Conservation (phyloP, 2,113 vertebrate species). For the Dipodomys stephensi region DNA sequence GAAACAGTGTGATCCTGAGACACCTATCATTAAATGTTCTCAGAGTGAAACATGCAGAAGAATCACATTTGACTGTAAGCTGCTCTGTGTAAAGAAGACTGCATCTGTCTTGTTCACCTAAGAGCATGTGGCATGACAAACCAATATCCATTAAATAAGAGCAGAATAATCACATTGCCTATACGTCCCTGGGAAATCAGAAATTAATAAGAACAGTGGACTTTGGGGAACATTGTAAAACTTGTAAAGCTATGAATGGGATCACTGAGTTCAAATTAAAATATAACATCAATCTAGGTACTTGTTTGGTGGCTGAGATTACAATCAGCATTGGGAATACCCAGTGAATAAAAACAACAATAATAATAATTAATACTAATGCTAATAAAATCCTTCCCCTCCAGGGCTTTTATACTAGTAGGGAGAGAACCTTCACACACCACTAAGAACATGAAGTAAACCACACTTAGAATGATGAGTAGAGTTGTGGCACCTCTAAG, state of each 20-base stretch:
- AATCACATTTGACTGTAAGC: neutral
- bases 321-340: neutral
- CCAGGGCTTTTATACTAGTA: fast-evolving
- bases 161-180: neutral
- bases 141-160: neutral
- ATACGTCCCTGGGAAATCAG: neutral
- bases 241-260: neutral
- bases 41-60: neutral
- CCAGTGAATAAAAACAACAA: neutral
- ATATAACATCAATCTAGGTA: neutral
- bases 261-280: neutral
- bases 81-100: neutral
- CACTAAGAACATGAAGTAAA: neutral
- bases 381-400: neutral
- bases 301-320: neutral
- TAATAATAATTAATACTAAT: too few relatives aligned
- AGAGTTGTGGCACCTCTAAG: neutral
- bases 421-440: neutral
- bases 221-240: neutral
- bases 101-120: neutral
- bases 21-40: neutral
- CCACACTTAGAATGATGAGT: neutral
- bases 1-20: neutral
- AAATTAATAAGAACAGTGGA: neutral
- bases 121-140: neutral